Conservation (phyloP, 2,113 vertebrate genomes). For the Dasyurus viverrinus region DNA sequence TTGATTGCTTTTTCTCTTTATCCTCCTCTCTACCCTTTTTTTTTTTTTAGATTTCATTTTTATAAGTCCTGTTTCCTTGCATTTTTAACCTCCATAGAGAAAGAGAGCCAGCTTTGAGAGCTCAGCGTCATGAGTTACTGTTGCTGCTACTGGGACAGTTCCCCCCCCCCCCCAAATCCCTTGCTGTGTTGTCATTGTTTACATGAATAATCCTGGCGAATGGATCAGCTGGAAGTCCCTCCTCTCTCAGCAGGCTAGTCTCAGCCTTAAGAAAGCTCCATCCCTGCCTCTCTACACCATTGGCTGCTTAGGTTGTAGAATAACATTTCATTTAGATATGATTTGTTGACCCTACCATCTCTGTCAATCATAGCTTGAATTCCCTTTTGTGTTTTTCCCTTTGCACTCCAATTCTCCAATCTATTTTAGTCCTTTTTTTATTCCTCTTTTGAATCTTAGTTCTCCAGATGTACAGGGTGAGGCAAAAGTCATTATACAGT, state of each 20-base stretch:
- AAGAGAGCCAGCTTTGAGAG: background rate
- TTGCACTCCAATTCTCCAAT: background rate
- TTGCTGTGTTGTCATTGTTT: background rate
- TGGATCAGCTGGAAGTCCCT: slow-evolving; percentile 2
- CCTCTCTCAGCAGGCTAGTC: background rate
- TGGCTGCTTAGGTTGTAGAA: background rate
- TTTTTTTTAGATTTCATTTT: background rate
- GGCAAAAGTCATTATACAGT: slow-evolving; percentile 1
- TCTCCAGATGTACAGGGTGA: background rate
- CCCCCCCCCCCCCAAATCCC: background rate
- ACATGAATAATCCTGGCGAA: background rate
- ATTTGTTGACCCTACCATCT: background rate
- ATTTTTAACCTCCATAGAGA: background rate
- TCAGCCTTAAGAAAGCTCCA: background rate
- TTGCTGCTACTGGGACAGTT: background rate
- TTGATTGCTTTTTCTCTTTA: background rate
- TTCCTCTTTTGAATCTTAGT: background rate
- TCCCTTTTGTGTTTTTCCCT: background rate
- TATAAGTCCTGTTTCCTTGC: background rate
- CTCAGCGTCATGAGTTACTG: background rate
- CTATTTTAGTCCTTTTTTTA: background rate
- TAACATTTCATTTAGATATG: background rate
- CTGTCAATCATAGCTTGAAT: background rate
- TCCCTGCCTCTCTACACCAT: background rate
- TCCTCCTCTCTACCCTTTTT: background rate